Percentiles rank a stretch among this genome's conserved stretches.
These are phyloP conservation scores for Helicolenus hilgendorfi DNA, from an alignment of 2,797 vertebrate species.

Conservation along the genomic window DNA sequence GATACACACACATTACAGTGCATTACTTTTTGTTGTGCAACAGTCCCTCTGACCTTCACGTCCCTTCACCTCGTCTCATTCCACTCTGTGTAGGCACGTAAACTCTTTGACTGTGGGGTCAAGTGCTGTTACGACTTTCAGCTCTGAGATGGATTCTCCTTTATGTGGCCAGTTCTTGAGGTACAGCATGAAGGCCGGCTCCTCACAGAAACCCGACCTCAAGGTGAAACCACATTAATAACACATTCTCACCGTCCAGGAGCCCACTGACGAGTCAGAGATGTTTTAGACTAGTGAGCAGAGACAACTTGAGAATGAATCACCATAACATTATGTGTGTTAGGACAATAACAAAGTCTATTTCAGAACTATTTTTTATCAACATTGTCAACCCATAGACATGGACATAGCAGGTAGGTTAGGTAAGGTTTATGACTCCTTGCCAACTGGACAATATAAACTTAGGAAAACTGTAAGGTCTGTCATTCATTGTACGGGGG, in stretches of 20 bases:
- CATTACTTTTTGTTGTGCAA: neutral
- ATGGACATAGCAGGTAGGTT: neutral
- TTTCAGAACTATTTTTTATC: rapidly evolving
- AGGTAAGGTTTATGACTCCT: neutral
- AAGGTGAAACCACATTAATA: neutral
- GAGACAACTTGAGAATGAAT: neutral
- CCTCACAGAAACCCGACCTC: neutral
- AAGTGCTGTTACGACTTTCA: slow-evolving; percentile 14
- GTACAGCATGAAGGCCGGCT: neutral
- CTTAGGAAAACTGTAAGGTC: no score
- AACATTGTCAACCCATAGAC: neutral
- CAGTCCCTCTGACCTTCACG: neutral
- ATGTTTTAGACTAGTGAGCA: neutral
- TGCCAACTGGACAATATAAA: neutral
- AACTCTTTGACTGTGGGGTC: neutral
- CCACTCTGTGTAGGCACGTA: neutral
- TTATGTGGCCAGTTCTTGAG: neutral
- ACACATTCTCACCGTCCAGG: neutral
- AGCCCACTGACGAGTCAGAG: neutral
- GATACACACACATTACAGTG: no score
- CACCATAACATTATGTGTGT: neutral
- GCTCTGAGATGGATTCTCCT: slow-evolving; percentile 1
- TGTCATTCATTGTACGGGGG: no score
- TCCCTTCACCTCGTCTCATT: neutral
- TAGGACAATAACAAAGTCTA: no score